Conservation (phyloP, 2,113 vertebrate genomes). For the Caloenas nicobarica region DNA sequence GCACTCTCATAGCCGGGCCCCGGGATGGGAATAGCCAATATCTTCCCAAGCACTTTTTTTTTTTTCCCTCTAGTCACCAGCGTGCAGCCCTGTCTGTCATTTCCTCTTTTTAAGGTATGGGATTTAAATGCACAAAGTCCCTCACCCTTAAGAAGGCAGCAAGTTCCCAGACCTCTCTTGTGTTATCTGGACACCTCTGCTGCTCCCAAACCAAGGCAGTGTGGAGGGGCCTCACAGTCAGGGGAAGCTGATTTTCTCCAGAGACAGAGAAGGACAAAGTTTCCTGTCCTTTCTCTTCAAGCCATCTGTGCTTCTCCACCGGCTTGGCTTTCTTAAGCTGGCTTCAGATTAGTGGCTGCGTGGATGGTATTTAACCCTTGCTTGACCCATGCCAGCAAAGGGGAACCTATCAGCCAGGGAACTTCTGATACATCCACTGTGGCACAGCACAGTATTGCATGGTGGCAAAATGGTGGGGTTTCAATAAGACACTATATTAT, state of each 20-base stretch:
- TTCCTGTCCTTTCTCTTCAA: slow-evolving; percentile 60
- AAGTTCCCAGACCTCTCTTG: slow-evolving; percentile 38
- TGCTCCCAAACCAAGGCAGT: not conserved
- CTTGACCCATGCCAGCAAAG: not conserved
- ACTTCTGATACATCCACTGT: not conserved
- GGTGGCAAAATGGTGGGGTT: not conserved
- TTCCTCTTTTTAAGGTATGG: slow-evolving; percentile 39
- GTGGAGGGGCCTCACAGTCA: not conserved
- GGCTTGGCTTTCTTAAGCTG: not conserved
- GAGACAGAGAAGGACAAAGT: slow-evolving; percentile 42
- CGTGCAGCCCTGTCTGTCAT: accelerated
- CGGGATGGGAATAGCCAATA: not conserved
- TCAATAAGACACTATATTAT: not conserved
- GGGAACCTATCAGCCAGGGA: not conserved
- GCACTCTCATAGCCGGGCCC: not conserved
- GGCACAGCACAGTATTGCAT: not conserved
- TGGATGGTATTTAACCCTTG: slow-evolving; percentile 52
- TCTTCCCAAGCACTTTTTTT: not conserved
- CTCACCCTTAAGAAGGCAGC: not conserved
- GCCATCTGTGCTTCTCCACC: slow-evolving; percentile 37
- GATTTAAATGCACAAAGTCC: not conserved
- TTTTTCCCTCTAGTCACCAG: not conserved
- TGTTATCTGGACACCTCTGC: slow-evolving; percentile 48
- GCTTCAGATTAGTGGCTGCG: slow-evolving; percentile 2
- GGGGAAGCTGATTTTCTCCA: slow-evolving; percentile 15